Evolutionary conservation across 2,888 invertebrate species (phyloP), one percentile per base, ranked within the genome.

Genomic region (Thymelicus lineola): DNA sequence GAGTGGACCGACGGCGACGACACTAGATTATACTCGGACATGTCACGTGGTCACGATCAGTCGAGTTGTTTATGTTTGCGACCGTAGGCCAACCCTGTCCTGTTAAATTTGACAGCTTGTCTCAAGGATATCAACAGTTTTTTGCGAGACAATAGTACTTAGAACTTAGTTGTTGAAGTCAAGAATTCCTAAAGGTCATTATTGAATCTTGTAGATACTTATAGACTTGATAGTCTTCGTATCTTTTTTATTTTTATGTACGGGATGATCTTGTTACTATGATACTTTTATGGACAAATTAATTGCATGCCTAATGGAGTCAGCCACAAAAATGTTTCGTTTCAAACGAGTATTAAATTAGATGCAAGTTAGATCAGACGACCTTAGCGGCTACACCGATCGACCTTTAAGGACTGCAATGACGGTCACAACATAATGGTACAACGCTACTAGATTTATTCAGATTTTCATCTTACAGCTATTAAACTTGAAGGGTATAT

Each of bases 351-450:
- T 70, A 76, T 80, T 79, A 80, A 79, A 78, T 80, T 79, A 82
- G 78, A 83, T 76, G 80, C 80, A 80, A 82, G 85, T 87, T 83
- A 83, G 78, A 84, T 38, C 84, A 82, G 81, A 86, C 85, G 87
- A 84, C 88, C 89, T 89, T 89, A 88, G 83, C 85, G 82, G 84
- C 86, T 87, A 83, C 82, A 80, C 78, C 84, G 82, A 78, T 87
- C 86, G 85, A 86, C 81, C 90, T 87, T 88, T 87, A 87, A 87
- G 86, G 88, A 87, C 82, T 77, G 80, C 76, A 78, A 78, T 80
- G 80, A 81, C 79, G 79, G 82, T 85, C 74, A 75, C 71, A 69
- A 46, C 57, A 57, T 69, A 63, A 50, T 69, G 58, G 58, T 63
- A 75, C 80, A 79, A 79, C 79, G 78, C 75, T 82, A 76, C 76